Percentiles rank a stretch among this genome's conserved stretches.
phyloP scores from a whole-genome alignment of 2,888 invertebrate species.

The Listrodromus nycthemerus region DNA sequence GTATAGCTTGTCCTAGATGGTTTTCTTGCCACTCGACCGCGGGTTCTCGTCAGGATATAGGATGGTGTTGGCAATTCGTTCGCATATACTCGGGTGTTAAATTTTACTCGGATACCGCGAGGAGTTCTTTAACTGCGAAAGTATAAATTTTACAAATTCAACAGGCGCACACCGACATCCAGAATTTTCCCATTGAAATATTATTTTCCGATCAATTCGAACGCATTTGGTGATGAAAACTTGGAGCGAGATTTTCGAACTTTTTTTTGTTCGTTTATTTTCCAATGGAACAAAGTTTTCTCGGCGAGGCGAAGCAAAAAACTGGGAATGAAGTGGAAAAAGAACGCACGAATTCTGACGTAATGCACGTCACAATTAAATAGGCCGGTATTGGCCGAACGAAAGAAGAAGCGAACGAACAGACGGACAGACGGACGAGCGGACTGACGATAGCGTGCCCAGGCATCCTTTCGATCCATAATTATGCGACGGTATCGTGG shows the following conservation, averaged over 20 bases:
- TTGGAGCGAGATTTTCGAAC: too few species aligned
- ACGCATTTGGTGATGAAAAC: too few species aligned
- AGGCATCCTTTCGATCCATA: constrained; percentile 67
- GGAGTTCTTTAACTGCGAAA: too few species aligned
- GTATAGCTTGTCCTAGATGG: not conserved
- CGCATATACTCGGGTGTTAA: too few species aligned
- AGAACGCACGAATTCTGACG: not conserved
- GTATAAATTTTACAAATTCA: too few species aligned
- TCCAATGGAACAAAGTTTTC: not conserved
- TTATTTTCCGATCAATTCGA: too few species aligned
- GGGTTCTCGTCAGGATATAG: too few species aligned
- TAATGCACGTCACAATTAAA: constrained; percentile 11
- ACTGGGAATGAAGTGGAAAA: not conserved
- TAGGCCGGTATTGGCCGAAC: constrained; percentile 35
- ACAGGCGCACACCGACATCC: too few species aligned
- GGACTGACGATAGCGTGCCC: constrained; percentile 64
- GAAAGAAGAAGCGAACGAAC: constrained; percentile 16
- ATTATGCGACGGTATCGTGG: constrained; percentile 69
- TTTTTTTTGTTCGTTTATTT: too few species aligned
- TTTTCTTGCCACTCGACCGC: not conserved
- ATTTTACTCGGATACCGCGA: too few species aligned
- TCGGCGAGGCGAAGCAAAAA: not conserved
- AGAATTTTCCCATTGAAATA: too few species aligned
- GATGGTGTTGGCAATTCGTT: too few species aligned
- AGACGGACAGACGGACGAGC: constrained; percentile 31